Evolutionary conservation across 2,797 vertebrate genomes (phyloP).

Genomic region (Morelia viridis): DNA sequence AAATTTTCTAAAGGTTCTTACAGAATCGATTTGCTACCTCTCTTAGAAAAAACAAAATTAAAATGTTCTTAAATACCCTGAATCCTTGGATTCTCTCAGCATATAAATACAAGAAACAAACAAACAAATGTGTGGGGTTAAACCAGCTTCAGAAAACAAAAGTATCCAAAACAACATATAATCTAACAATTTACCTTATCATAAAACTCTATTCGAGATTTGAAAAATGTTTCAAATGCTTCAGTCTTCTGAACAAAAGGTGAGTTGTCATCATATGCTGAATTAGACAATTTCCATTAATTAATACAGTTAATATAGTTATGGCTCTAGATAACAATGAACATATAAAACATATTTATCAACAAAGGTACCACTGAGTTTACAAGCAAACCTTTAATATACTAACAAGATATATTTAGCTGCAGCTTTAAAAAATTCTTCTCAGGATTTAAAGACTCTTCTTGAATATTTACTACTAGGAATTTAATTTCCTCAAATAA

Average conservation of each 20-base stretch:
- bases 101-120: not conserved
- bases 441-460: not conserved
- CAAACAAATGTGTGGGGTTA: not conserved
- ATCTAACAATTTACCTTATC: slow-evolving; percentile 83
- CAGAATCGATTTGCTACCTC: not conserved
- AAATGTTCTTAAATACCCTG: not conserved
- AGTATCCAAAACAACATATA: not conserved
- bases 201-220: slow-evolving; percentile 86
- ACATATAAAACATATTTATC: not conserved
- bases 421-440: not conserved
- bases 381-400: not conserved
- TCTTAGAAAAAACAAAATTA: not conserved
- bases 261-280: slow-evolving; percentile 85
- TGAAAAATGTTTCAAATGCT: slow-evolving; percentile 92
- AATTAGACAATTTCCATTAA: slow-evolving; percentile 50
- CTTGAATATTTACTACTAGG: not conserved
- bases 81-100: not conserved
- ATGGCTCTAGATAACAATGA: not conserved
- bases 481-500: not conserved
- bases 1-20: not conserved
- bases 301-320: slow-evolving; percentile 7
- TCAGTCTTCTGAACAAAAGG: slow-evolving; percentile 87
- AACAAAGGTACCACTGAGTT: not conserved
- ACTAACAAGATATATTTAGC: not conserved
- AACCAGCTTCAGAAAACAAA: not conserved